Percentiles rank a stretch among this genome's conserved stretches.
These are phyloP conservation scores for Buathra laborator DNA, from an alignment of 2,888 invertebrate genomes.

Conservation along the genomic window DNA sequence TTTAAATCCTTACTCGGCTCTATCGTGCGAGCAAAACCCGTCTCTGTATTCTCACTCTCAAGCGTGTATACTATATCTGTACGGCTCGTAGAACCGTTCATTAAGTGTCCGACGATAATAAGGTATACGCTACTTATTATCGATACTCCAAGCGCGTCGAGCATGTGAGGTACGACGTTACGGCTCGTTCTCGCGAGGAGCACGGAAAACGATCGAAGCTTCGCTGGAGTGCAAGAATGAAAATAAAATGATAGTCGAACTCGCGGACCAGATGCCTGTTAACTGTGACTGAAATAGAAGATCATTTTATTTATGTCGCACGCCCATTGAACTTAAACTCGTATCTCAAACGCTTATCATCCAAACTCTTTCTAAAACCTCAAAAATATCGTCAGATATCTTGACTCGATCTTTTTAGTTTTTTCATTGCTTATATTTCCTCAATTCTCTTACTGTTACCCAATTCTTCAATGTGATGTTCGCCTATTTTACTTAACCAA, in stretches of 20 bases:
- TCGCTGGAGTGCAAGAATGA: conserved; percentile 9
- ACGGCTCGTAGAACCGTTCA: conserved; percentile 54
- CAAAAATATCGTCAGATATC: no score
- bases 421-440: no score
- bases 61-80: background rate
- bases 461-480: background rate
- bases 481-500: background rate
- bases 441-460: no score
- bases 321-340: conserved; percentile 4
- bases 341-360: background rate
- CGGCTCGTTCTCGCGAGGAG: conserved; percentile 20
- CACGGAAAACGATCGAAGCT: conserved; percentile 25
- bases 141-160: conserved; percentile 50
- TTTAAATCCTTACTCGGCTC: conserved; percentile 19
- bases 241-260: background rate
- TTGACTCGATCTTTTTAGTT: no score
- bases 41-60: conserved; percentile 36
- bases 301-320: conserved; percentile 18
- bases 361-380: no score
- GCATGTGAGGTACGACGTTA: conserved; percentile 52
- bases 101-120: conserved; percentile 62
- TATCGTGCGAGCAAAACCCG: conserved; percentile 36
- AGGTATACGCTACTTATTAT: conserved; percentile 63
- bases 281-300: conserved; percentile 23
- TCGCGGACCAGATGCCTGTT: background rate